Base-by-base conservation (phyloP, 2,888 invertebrate species). In the Drosophila greeni region DNA sequence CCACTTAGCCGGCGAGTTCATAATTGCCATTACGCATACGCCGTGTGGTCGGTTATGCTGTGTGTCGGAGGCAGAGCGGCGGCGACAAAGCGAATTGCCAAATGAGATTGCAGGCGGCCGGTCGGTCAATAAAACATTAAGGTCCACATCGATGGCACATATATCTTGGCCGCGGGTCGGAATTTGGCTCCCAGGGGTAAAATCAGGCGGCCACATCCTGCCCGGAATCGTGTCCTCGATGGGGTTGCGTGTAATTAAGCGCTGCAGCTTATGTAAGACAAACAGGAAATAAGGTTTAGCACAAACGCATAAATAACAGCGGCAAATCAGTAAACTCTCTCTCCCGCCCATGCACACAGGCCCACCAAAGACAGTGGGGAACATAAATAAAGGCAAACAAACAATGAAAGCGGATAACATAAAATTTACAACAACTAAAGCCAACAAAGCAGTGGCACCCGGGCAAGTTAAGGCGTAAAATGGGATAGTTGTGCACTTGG, bases 371-470 rank as follows among this genome's bases (percentile, higher is more conserved):
- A 42, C 64, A 64, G 65, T 65, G 66, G 49, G 66, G 55, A 70
- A 77, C 78, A 77, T 82, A 82, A 79, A 82, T 82, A 74, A 78
- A 75, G 69, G 72, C 70, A 72, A 65, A 56, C 84, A 82, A 82
- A 82, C 78, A 83, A 83, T 81, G 84, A 66, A 78, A 82, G 68
- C 84, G 80, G 84, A 81, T 83, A 81, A 82, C 76, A 81, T 76
- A 82, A 81, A 83, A 81, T 83, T 76, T 81, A 78, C 84, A 83
- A 73, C 83, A 78, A 83, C 74, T 72, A 69, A 82, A 65, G 70
- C 75, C 70, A 77, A 73, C 70, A 82, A 67, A 66, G 18, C 42
- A 49, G 49, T 40, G 47, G 53, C 33, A 20, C 31, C 36, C 33
- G 24, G 33, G 36, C 20, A 49, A 54, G 67, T 39, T 59, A 43